Percentiles rank a stretch among this genome's conserved stretches.
Evolutionary conservation across 2,888 invertebrate species (phyloP).

Genomic region (Pollenia labialis): DNA sequence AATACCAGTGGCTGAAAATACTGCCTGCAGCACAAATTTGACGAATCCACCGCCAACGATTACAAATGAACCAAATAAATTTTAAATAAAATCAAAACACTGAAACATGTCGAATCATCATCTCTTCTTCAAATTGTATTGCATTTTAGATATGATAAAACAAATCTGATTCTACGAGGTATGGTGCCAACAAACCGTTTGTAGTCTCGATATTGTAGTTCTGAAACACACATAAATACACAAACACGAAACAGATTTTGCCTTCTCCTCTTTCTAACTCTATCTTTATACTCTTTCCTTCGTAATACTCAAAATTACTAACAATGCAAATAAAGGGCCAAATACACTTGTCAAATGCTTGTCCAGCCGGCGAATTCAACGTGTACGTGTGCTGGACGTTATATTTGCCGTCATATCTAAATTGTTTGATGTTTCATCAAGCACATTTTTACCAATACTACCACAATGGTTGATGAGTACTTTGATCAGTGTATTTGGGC

Average conservation of each 20-base stretch:
- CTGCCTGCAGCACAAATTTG: slow-evolving; percentile 77
- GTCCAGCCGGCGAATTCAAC: too few relatives aligned
- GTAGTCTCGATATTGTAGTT: slow-evolving; percentile 61
- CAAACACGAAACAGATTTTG: slow-evolving; percentile 10
- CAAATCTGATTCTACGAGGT: slow-evolving; percentile 45
- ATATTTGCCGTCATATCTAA: too few relatives aligned
- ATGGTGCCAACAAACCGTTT: slow-evolving; percentile 59
- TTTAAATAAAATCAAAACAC: slow-evolving; percentile 75
- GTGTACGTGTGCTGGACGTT: too few relatives aligned
- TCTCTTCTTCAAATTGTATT: background rate
- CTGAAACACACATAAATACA: slow-evolving; percentile 32
- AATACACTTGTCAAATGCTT: too few relatives aligned
- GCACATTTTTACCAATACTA: too few relatives aligned
- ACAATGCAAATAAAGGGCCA: too few relatives aligned
- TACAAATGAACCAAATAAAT: slow-evolving; percentile 80
- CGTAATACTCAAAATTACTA: too few relatives aligned
- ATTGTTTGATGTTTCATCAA: too few relatives aligned
- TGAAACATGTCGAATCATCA: slow-evolving; percentile 36
- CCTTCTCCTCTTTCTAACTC: background rate
- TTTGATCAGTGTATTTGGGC: too few relatives aligned
- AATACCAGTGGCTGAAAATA: slow-evolving; percentile 73
- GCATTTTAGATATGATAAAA: background rate
- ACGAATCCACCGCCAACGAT: slow-evolving; percentile 73
- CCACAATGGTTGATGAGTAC: too few relatives aligned
- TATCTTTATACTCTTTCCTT: too few relatives aligned